A percentile compares a stretch with the other conserved stretches of the same genome.
Evolutionary conservation across 2,888 invertebrate species (phyloP).

Genomic region (Palloptera scutellata): DNA sequence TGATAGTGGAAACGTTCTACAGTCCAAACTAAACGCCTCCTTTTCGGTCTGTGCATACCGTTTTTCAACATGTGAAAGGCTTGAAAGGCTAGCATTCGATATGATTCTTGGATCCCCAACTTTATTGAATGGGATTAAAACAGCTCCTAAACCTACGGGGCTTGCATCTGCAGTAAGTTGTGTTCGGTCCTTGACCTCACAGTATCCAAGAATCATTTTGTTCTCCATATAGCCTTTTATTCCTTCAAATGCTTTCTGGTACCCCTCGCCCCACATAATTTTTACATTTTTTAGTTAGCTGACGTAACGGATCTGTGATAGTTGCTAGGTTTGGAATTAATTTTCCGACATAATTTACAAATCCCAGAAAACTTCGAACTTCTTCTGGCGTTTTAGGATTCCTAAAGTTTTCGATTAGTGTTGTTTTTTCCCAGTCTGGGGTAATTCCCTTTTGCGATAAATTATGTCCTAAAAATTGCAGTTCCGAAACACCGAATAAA

Average conservation of each 20-base stretch:
- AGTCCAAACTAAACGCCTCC: conserved; percentile 56
- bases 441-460: conserved; percentile 17
- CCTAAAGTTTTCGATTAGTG: background rate
- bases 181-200: conserved; percentile 46
- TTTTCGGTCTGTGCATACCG: conserved; percentile 40
- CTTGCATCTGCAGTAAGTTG: conserved; percentile 55
- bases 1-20: conserved; percentile 59
- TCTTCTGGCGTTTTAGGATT: conserved; percentile 12
- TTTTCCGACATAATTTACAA: conserved; percentile 44
- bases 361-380: conserved; percentile 20
- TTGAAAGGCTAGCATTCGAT: conserved; percentile 58
- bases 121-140: conserved; percentile 46
- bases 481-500: no score
- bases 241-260: conserved; percentile 47
- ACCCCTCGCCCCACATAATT: no score
- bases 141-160: conserved; percentile 51
- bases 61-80: conserved; percentile 51
- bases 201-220: conserved; percentile 46
- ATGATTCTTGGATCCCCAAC: conserved; percentile 48
- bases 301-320: conserved; percentile 21
- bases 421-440: background rate
- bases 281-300: conserved; percentile 37
- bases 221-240: conserved; percentile 38
- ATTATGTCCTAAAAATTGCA: no score
- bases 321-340: conserved; percentile 39